Evolutionary conservation across 2,888 invertebrate species (phyloP).

Genomic region (Elgonia sp.): DNA sequence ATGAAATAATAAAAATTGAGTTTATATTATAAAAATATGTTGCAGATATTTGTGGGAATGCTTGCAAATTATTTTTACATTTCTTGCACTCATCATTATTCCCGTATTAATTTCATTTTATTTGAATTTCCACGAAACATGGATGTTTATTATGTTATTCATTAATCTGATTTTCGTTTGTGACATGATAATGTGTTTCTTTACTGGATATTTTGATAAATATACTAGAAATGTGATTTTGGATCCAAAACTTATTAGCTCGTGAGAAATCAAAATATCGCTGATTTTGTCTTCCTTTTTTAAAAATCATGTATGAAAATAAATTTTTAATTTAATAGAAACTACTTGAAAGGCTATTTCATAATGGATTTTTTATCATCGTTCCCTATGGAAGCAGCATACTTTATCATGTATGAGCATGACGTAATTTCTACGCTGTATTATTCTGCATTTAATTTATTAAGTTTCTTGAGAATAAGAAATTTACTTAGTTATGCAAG

Average conservation of each 20-base stretch:
- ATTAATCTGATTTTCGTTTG: constrained; percentile 82
- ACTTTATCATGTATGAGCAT: constrained; percentile 57
- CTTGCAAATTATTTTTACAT: constrained; percentile 82
- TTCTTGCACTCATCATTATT: constrained; percentile 81
- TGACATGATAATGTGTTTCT: constrained; percentile 84
- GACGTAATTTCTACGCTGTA: constrained; percentile 75
- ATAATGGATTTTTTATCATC: constrained; percentile 82
- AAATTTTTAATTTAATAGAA: constrained; percentile 1
- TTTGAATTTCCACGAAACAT: constrained; percentile 72
- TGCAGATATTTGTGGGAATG: constrained; percentile 84
- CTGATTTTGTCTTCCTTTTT: background rate
- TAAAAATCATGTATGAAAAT: too few species aligned
- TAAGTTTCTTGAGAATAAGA: constrained; percentile 84
- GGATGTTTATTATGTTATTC: constrained; percentile 75
- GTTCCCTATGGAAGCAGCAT: constrained; percentile 82
- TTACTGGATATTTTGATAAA: constrained; percentile 85
- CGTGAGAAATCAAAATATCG: constrained; percentile 75
- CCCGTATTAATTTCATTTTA: constrained; percentile 84
- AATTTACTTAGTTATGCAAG: constrained; percentile 82
- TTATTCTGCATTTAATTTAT: constrained; percentile 80
- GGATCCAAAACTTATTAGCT: constrained; percentile 80
- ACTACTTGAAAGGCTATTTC: constrained; percentile 81
- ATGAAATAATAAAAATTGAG: too few species aligned
- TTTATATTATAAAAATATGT: too few species aligned
- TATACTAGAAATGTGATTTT: constrained; percentile 82